Evolutionary conservation across 2,113 vertebrate species (phyloP), one percentile per base, ranked within the genome.

Genomic region (Herpailurus yagouaroundi): DNA sequence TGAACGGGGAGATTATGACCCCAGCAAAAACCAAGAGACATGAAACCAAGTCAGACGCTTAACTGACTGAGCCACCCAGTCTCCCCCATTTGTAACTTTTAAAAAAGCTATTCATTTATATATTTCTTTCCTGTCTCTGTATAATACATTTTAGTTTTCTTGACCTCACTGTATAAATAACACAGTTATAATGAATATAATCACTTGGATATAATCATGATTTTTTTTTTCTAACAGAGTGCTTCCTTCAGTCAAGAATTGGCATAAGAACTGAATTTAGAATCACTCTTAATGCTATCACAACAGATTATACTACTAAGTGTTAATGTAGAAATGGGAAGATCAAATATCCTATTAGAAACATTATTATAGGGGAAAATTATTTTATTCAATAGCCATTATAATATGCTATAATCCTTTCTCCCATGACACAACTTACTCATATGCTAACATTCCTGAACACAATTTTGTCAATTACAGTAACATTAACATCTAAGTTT

Each of bases 301-400:
- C 16, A 48, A 36, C 9, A 77, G 96, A 97, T 90, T 94, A 95
- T 31, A 94, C 92, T 97, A 86, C 66, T 93, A 97, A 97, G 73
- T 86, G 25, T 16, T 94, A 96, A 63, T 93, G 50, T 90, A 31
- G 2, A 36, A 77, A 95, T 25, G 15, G 23, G 4, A n/a, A 60
- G 71, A 60, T 41, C 66, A 93, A 77, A 23, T 66, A 45, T 79
- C 23, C 38, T 89, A 84, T 88, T 57, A 50, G 48, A 63, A 83
- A 68, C 29, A 87, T 66, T 85, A 71, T 52, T 87, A 29, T 18
- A 38, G 15, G 3, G 60, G 48, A 52, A 52, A 66, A 79, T 41
- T 21, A 57, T 16, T 73, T 33, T 50, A 57, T 83, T 73, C 48
- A 81, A 63, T 60, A 48, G 2, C 13, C 45, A 76, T 76, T 64